phyloP scores from a whole-genome alignment of 2,888 invertebrate species.

The Drosophila buzzatii region DNA sequence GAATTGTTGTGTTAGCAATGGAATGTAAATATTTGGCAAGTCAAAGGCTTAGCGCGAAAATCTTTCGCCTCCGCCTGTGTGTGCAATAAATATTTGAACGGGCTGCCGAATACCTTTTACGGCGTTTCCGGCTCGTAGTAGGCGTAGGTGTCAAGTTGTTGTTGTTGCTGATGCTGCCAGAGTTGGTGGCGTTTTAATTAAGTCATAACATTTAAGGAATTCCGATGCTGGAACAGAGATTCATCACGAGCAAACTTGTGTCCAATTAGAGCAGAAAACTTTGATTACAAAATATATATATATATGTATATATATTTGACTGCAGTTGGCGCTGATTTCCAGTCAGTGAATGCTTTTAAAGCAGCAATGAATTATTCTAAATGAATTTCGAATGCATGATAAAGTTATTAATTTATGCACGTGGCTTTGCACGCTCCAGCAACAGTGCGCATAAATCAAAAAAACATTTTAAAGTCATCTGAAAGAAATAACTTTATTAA shows the following conservation, averaged over 20 bases:
- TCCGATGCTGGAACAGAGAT: slow-evolving; percentile 11
- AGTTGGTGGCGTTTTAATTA: slow-evolving; percentile 48
- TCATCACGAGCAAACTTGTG: slow-evolving; percentile 52
- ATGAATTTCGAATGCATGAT: slow-evolving; percentile 25
- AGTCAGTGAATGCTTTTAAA: slow-evolving; percentile 26
- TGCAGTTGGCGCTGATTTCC: neutral
- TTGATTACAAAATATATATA: slow-evolving; percentile 4
- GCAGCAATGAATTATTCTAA: slow-evolving; percentile 40
- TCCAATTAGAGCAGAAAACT: slow-evolving; percentile 52
- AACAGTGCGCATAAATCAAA: slow-evolving; percentile 19
- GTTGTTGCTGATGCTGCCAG: neutral
- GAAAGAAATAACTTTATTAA: slow-evolving; percentile 17
- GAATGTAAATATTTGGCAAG: slow-evolving; percentile 43
- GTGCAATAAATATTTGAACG: slow-evolving; percentile 49
- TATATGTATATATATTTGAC: neutral
- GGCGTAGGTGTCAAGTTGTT: slow-evolving; percentile 26
- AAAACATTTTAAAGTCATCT: slow-evolving; percentile 29
- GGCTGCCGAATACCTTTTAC: slow-evolving; percentile 34
- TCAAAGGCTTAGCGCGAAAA: slow-evolving; percentile 44
- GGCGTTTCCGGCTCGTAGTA: slow-evolving; percentile 27
- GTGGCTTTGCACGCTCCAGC: slow-evolving; percentile 23
- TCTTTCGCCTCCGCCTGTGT: slow-evolving; percentile 22
- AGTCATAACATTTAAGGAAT: slow-evolving; percentile 32
- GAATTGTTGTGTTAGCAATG: slow-evolving; percentile 21
- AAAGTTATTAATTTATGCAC: slow-evolving; percentile 40